A percentile compares a stretch with the other conserved stretches of the same genome.
Evolutionary conservation across 1,140 invertebrate species (phyloP).

Genomic region (Drosophila cardini): DNA sequence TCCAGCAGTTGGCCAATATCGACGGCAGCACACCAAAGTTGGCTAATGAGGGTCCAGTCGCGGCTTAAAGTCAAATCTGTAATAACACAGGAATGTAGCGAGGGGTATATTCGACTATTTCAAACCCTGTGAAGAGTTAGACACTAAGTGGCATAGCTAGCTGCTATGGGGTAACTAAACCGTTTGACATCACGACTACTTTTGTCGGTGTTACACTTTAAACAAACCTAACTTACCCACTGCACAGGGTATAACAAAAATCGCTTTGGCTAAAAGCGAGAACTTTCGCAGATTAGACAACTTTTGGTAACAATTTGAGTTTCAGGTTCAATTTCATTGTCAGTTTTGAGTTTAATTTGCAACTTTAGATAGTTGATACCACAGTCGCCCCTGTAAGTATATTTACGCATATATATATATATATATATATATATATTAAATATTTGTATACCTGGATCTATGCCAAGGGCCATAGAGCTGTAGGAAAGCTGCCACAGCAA

Average conservation of each 20-base stretch:
- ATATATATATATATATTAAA: too few species aligned
- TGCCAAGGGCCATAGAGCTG: slow-evolving; percentile 48
- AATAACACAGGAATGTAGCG: too few species aligned
- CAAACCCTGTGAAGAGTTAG: too few species aligned
- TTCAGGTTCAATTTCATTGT: too few species aligned
- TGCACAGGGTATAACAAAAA: slow-evolving; percentile 36
- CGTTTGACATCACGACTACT: too few species aligned
- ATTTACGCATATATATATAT: slow-evolving; percentile 24
- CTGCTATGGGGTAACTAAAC: too few species aligned
- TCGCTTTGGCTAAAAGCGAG: slow-evolving; percentile 21
- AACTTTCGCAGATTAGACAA: not conserved
- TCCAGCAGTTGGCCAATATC: not conserved
- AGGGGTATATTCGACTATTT: too few species aligned
- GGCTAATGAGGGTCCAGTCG: not conserved
- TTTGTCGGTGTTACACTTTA: too few species aligned
- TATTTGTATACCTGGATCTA: slow-evolving; percentile 61
- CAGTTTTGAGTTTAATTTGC: too few species aligned
- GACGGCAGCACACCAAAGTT: not conserved
- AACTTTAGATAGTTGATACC: not conserved
- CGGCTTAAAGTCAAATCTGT: too few species aligned
- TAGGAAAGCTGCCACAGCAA: not conserved
- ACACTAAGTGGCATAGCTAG: too few species aligned
- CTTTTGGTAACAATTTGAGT: slow-evolving; percentile 47
- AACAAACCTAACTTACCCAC: too few species aligned
- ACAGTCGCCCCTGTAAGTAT: not conserved